Evolutionary conservation across 2,113 vertebrate genomes (phyloP), one percentile per base, ranked within the genome.

Genomic region (Centropristis striata): DNA sequence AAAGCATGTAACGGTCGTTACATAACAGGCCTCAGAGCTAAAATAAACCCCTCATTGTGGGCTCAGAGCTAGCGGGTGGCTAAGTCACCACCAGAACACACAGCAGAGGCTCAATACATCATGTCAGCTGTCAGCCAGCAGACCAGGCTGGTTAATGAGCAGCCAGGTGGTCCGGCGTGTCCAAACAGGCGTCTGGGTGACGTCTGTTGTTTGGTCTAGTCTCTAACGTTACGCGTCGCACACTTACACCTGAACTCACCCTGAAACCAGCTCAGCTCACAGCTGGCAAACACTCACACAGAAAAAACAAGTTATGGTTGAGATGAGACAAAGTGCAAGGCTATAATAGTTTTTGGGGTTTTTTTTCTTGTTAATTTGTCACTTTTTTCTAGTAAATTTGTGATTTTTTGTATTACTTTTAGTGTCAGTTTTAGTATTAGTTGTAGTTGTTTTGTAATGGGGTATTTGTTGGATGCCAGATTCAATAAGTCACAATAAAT

Each of bases 121-220:
- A 85, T 71, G 77, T 74, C 83, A 75, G 60, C 54, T 67, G 57
- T 80, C 64, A 85, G 78, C 70, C 75, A 76, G 76, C 71, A 82
- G 44, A 71, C 64, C 50, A 15, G 41, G 37, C 63, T 25, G 51
- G 47, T 70, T 74, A 65, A 76, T 54, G 70, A 66, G 63, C 9
- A 15, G 73, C 80, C 83, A 80, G 85, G 85, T 81, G 86, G 83
- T 79, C 88, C 21, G 9, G 68, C 1, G 60, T 68, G 77, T 67
- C 1, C 49, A 60, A 76, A 83, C 6, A 47, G 53, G n/a, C 3
- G 32, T 69, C 41, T 76, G 66, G 67, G 66, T 61, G 71, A 83
- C 42, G 64, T 46, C 47, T 73, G 74, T 71, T 68, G 72, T 83
- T 84, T 81, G 75, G 79, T 81, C 54, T 47, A 14, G 44, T 21